These are phyloP conservation scores for Myotis pilosus DNA, from an alignment of 2,797 vertebrate genomes.

Conservation along the genomic window DNA sequence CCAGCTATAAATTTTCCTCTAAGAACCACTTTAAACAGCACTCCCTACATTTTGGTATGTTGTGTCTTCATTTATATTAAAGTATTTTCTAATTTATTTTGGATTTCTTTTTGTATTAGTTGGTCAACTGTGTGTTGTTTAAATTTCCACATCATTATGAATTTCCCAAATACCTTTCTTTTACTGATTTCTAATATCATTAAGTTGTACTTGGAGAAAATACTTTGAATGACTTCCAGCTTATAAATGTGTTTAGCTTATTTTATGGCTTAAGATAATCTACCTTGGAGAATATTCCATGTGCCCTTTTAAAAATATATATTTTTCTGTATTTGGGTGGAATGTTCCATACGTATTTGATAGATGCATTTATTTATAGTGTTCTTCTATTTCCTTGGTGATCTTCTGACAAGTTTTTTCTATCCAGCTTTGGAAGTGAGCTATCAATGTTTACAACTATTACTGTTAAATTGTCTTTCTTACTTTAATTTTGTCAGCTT, in stretches of 20 bases:
- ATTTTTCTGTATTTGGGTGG: not conserved
- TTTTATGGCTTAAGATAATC: not conserved
- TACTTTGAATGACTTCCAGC: not conserved
- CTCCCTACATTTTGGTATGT: not conserved
- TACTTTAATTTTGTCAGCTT: not conserved
- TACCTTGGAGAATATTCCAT: not conserved
- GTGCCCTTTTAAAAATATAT: not conserved
- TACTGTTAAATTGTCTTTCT: not conserved
- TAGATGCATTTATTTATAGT: not conserved
- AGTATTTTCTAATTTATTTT: not conserved
- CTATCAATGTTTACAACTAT: not conserved
- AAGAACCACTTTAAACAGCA: accelerated
- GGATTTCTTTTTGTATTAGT: not conserved
- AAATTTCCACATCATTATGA: not conserved
- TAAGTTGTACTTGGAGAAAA: not conserved
- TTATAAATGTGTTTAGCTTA: not conserved
- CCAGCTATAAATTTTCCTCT: not conserved
- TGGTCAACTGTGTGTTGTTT: not conserved
- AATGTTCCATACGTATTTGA: not conserved
- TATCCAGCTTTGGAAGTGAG: not conserved
- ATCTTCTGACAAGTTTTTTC: not conserved
- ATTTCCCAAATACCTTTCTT: not conserved
- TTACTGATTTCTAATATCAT: not conserved
- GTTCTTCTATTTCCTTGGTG: not conserved
- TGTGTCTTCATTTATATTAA: not conserved